phyloP scores from a whole-genome alignment of 2,113 vertebrate species.

The Tenrec ecaudatus region DNA sequence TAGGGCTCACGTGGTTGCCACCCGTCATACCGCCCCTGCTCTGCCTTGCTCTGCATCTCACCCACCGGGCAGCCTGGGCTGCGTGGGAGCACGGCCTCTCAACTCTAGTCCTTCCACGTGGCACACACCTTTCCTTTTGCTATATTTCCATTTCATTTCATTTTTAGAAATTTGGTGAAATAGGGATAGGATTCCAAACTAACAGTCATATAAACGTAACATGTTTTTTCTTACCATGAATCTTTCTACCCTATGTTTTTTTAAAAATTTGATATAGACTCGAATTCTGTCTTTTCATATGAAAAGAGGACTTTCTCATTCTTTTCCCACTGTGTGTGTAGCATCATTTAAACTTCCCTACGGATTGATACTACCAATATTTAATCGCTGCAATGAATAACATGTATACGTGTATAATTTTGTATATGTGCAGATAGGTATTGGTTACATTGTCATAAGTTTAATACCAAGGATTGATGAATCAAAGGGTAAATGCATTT shows the following conservation, averaged over 20 bases:
- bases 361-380: background rate
- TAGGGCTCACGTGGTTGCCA: background rate
- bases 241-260: background rate
- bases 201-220: background rate
- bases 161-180: background rate
- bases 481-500: slow-evolving; percentile 5
- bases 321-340: background rate
- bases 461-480: background rate
- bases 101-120: background rate
- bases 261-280: slow-evolving; percentile 4
- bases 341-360: background rate
- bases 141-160: background rate
- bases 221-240: background rate
- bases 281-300: background rate
- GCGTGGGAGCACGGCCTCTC: background rate
- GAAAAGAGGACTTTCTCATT: background rate
- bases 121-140: background rate
- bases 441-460: background rate
- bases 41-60: background rate
- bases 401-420: background rate
- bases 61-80: background rate
- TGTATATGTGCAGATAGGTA: background rate
- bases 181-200: slow-evolving; percentile 1
- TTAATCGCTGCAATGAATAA: background rate
- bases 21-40: background rate